Evolutionary conservation across 2,113 vertebrate genomes (phyloP).

Genomic region (Megaptera novaeangliae): DNA sequence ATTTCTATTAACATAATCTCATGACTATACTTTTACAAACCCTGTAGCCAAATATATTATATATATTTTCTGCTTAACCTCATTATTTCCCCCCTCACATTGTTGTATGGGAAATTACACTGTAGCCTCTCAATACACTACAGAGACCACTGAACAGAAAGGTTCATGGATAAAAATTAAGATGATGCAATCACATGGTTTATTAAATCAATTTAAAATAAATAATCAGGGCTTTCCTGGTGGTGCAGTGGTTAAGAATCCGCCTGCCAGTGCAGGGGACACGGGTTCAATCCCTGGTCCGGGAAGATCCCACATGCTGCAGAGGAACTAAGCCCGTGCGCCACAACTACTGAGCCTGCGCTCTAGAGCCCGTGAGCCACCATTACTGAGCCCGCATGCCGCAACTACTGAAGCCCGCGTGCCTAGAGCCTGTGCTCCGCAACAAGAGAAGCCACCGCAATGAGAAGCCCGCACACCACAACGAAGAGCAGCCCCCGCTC

Average conservation of each 20-base stretch:
- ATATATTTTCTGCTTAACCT: neutral
- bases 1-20: neutral
- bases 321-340: too few relatives aligned
- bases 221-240: neutral
- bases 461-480: accelerated
- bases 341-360: too few relatives aligned
- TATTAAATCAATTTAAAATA: neutral
- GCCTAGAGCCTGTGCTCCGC: too few relatives aligned
- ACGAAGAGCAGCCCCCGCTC: accelerated
- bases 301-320: too few relatives aligned
- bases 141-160: neutral
- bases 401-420: accelerated
- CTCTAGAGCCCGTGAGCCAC: too few relatives aligned
- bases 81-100: neutral
- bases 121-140: neutral
- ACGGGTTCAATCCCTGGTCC: too few relatives aligned
- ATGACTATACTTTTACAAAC: neutral
- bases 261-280: too few relatives aligned
- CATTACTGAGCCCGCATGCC: too few relatives aligned
- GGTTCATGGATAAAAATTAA: neutral
- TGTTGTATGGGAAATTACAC: neutral
- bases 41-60: neutral
- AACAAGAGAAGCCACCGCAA: too few relatives aligned
- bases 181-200: neutral
- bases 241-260: too few relatives aligned